Base-by-base conservation (phyloP, 1,140 invertebrate species). In the Planococcus citri region DNA sequence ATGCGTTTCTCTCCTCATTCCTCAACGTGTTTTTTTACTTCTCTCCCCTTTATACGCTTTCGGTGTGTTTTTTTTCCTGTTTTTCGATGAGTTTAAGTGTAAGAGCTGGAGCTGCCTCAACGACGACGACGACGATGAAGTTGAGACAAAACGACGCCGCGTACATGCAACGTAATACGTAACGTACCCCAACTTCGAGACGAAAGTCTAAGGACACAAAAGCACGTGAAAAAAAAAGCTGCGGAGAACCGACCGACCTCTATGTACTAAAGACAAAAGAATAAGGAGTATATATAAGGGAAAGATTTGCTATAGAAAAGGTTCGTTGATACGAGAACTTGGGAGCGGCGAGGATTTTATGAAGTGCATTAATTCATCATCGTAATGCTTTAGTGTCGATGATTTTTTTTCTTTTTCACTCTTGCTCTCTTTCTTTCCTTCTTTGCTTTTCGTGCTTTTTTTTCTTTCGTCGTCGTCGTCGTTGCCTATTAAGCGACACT, bases 161-260 rank as follows among this genome's bases (percentile, higher is more conserved):
- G n/a, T n/a, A n/a, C n/a, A n/a, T n/a, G n/a, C n/a, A n/a, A n/a
- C n/a, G n/a, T n/a, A n/a, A n/a, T n/a, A n/a, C n/a, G n/a, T n/a
- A n/a, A n/a, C n/a, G 41, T 51, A 51, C 41, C 41, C 41, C n/a
- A 51, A 51, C 41, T 51, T 9, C 41, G 41, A 51, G 41, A 51
- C 41, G 41, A 51, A 51, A 51, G 41, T 51, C 41, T 51, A 51
- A 51, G 41, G 41, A 51, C 41, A n/a, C n/a, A 51, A 51, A 51
- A 51, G n/a, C 41, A 20, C 6, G 33, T 8, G 33, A 17, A 51
- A 6, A 51, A 51, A 51, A 51, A 51, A 9, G n/a, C 41, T 20
- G 41, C 41, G 41, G 10, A 14, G n/a, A 20, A 3, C 41, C 41
- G 33, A 6, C 33, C 33, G 41, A 17, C 41, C 41, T 14, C n/a